These are phyloP conservation scores for Calosoma granatense DNA, from an alignment of 1,140 invertebrate genomes.

Conservation along the genomic window DNA sequence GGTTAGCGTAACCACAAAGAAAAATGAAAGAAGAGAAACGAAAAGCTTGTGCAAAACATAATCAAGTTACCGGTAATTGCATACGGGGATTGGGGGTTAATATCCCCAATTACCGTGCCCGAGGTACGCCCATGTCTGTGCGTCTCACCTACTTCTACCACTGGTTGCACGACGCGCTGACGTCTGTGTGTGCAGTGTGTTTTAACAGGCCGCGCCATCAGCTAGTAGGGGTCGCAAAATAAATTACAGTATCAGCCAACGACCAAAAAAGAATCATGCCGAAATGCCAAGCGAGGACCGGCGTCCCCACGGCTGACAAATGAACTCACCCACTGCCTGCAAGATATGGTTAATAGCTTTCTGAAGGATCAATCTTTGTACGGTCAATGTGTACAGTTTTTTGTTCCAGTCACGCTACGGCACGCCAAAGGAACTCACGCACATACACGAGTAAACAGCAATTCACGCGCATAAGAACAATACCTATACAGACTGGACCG, in stretches of 20 bases:
- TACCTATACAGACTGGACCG: too few species aligned
- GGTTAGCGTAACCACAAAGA: too few species aligned
- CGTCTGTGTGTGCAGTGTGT: too few species aligned
- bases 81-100: too few species aligned
- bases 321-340: background rate
- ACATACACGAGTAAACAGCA: too few species aligned
- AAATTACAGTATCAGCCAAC: slow-evolving; percentile 5
- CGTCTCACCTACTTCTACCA: too few species aligned
- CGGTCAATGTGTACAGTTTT: background rate
- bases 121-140: too few species aligned
- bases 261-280: slow-evolving; percentile 6
- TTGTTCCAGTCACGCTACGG: background rate
- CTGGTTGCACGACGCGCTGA: background rate
- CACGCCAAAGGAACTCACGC: background rate
- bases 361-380: background rate
- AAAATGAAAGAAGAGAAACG: too few species aligned
- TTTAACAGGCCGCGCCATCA: background rate
- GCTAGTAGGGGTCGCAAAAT: background rate
- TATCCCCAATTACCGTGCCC: too few species aligned
- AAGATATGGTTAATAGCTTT: slow-evolving; percentile 8
- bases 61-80: too few species aligned
- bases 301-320: background rate
- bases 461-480: too few species aligned
- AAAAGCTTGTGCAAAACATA: too few species aligned
- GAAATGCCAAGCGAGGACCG: background rate